Evolutionary conservation across 1,140 invertebrate genomes (phyloP), one percentile per base, ranked within the genome.

Genomic region (Lasaia peninsularis): DNA sequence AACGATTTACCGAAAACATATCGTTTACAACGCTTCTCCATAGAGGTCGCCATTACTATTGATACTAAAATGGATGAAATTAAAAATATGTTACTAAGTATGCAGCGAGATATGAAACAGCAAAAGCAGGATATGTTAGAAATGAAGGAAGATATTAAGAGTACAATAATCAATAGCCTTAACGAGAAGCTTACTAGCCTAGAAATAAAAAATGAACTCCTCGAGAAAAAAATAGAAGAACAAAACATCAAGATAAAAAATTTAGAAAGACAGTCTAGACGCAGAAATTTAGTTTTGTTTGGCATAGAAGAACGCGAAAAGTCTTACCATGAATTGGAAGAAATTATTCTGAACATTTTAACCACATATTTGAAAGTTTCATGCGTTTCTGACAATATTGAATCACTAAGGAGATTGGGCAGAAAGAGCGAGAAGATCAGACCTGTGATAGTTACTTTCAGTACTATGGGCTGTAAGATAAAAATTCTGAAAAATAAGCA

Each of bases 111-210:
- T 33, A 62, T 69, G n/a, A 64, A 58, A 9, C 66, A 69, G 35
- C 64, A 69, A 61, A 69, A 69, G 63, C 50, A 63, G 64, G 62
- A 74, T 14, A 71, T 74, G 66, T 3, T 62, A 37, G 60, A 71
- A 2, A 74, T 71, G 63, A 69, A 71, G 58, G 62, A 67, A 40
- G 63, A 71, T 31, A 75, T 69, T 28, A 75, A 71, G 58, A 24
- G 20, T 28, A 62, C 72, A 52, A 69, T 75, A 34, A 71, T 56
- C n/a, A 67, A 54, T 18, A 69, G 51, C 18, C 18, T 71, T 7
- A 69, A 55, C 33, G 65, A 69, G 24, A 68, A 68, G 8, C 68
- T 75, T 40, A 68, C 53, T 33, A 62, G 34, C 24, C 34, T 72
- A 44, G 65, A 72, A 63, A 11, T 58, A 24, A 71, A 69, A 69